Evolutionary conservation across 1,140 invertebrate genomes (phyloP).

Genomic region (Hypothenemus hampei): DNA sequence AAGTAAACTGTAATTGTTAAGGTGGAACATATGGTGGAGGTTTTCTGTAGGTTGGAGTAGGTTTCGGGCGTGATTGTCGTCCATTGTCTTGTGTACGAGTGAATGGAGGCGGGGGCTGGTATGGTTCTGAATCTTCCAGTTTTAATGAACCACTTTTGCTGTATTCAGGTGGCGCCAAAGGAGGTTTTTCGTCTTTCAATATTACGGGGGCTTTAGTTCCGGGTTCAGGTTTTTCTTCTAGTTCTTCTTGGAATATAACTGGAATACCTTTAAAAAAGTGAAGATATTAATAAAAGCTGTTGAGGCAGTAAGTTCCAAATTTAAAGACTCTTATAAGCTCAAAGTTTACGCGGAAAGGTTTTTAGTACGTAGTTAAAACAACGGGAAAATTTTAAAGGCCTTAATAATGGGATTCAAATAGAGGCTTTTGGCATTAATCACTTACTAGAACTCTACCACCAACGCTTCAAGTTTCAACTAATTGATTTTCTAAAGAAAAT

Average conservation of each 20-base stretch:
- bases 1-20: slow-evolving; percentile 56
- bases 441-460: no score
- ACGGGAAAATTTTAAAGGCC: no score
- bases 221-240: slow-evolving; percentile 76
- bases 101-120: slow-evolving; percentile 60
- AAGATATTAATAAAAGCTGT: background rate
- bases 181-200: slow-evolving; percentile 88
- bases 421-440: no score
- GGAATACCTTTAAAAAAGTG: slow-evolving; percentile 64
- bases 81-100: slow-evolving; percentile 50
- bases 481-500: no score
- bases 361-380: no score
- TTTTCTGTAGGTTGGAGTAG: slow-evolving; percentile 81
- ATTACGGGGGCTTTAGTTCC: slow-evolving; percentile 88
- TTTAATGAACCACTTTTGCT: slow-evolving; percentile 53
- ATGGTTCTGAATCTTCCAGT: slow-evolving; percentile 52
- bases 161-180: slow-evolving; percentile 72
- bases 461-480: no score
- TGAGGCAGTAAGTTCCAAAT: background rate
- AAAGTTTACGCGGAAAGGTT: no score
- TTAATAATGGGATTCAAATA: no score
- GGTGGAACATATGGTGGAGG: slow-evolving; percentile 88
- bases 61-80: slow-evolving; percentile 70
- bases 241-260: slow-evolving; percentile 91
- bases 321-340: background rate